Percentiles rank a stretch among this genome's conserved stretches.
These are phyloP conservation scores for Gadopsis bispinosus DNA, from an alignment of 2,797 vertebrate genomes.

Conservation along the genomic window DNA sequence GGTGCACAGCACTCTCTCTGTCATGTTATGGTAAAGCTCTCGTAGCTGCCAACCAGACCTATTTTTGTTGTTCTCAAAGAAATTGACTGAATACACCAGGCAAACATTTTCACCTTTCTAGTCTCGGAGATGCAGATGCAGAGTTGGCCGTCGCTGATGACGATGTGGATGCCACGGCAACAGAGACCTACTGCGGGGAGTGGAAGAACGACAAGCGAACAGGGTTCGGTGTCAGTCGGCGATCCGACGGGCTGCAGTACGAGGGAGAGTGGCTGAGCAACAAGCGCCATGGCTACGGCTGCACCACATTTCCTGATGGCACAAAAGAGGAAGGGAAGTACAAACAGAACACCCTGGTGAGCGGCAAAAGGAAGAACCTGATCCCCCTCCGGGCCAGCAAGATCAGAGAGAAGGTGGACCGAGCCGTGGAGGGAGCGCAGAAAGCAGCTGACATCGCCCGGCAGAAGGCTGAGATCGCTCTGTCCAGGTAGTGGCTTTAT, in stretches of 20 bases:
- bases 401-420: slow-evolving; percentile 98
- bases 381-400: slow-evolving; percentile 97
- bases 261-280: slow-evolving; percentile 98
- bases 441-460: slow-evolving; percentile 92
- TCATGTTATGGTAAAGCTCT: not conserved
- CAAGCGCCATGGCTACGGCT: slow-evolving; percentile 96
- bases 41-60: not conserved
- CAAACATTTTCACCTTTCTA: slow-evolving; percentile 65
- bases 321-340: slow-evolving; percentile 99
- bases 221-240: slow-evolving; percentile 92
- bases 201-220: slow-evolving; percentile 98
- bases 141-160: slow-evolving; percentile 92
- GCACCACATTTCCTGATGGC: slow-evolving; percentile 95
- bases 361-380: slow-evolving; percentile 98
- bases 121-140: slow-evolving; percentile 94
- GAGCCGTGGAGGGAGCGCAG: slow-evolving; percentile 92
- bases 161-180: slow-evolving; percentile 95
- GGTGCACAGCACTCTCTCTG: not conserved
- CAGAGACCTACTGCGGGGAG: slow-evolving; percentile 95
- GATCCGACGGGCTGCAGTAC: slow-evolving; percentile 95
- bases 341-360: slow-evolving; percentile 96
- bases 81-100: not conserved
- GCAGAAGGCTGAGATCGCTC: slow-evolving; percentile 95
- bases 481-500: slow-evolving; percentile 89
- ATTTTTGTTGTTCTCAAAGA: not conserved